Evolutionary conservation across 2,888 invertebrate species (phyloP).

Genomic region (Phengaris alcon): DNA sequence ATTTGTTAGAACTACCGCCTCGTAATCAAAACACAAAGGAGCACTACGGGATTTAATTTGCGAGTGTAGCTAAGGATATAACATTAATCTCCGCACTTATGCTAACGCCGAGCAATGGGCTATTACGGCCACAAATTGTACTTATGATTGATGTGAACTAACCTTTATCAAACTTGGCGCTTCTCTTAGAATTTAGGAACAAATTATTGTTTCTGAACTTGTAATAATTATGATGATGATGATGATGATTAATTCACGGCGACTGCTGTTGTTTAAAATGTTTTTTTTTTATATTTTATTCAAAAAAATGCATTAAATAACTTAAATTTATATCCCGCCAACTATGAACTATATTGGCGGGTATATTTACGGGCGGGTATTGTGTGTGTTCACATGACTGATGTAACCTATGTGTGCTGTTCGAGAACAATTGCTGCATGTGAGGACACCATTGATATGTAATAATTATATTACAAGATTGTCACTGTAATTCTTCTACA

Average conservation of each 20-base stretch:
- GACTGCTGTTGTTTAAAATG: too few relatives aligned
- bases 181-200: not conserved
- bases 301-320: too few relatives aligned
- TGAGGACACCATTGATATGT: too few relatives aligned
- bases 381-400: too few relatives aligned
- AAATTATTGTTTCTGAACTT: not conserved
- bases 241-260: too few relatives aligned
- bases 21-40: conserved; percentile 10
- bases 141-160: conserved; percentile 12
- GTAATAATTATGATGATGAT: not conserved
- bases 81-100: conserved; percentile 14
- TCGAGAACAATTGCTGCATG: too few relatives aligned
- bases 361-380: too few relatives aligned
- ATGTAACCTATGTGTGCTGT: too few relatives aligned
- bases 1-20: not conserved
- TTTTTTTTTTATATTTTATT: too few relatives aligned
- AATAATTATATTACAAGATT: too few relatives aligned
- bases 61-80: conserved; percentile 13
- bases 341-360: too few relatives aligned
- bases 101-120: conserved; percentile 7
- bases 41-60: conserved; percentile 8
- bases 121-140: conserved; percentile 20
- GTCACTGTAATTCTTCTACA: not conserved
- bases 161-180: not conserved
- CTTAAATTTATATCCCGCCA: too few relatives aligned